These are phyloP conservation scores for Eilema griseolum DNA, from an alignment of 2,888 invertebrate species.

Conservation along the genomic window DNA sequence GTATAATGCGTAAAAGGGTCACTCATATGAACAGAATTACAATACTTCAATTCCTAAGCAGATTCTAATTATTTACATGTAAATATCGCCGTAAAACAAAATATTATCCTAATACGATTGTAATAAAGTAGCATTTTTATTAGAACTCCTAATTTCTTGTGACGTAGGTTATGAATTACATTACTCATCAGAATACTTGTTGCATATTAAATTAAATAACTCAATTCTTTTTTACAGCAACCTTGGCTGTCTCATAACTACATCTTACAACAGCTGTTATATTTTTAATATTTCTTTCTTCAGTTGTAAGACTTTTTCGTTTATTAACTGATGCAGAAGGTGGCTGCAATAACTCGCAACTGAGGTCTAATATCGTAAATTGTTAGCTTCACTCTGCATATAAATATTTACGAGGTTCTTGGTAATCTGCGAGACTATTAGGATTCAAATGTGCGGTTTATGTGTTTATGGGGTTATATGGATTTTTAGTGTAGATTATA, in stretches of 20 bases:
- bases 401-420: constrained; percentile 48
- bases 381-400: constrained; percentile 45
- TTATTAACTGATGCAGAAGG: constrained; percentile 11
- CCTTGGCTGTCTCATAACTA: background rate
- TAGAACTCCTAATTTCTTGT: too few relatives aligned
- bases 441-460: constrained; percentile 44
- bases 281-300: background rate
- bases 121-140: too few relatives aligned
- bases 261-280: background rate
- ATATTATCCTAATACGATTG: too few relatives aligned
- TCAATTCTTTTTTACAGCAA: too few relatives aligned
- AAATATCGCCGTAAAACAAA: too few relatives aligned
- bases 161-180: too few relatives aligned
- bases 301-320: background rate
- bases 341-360: constrained; percentile 40
- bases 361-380: constrained; percentile 50
- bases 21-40: too few relatives aligned
- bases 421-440: constrained; percentile 46
- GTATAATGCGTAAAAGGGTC: too few relatives aligned
- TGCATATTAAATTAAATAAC: too few relatives aligned
- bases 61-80: too few relatives aligned
- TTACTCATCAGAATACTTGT: too few relatives aligned
- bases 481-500: background rate
- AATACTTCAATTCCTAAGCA: too few relatives aligned
- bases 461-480: constrained; percentile 29